A percentile compares a stretch with the other conserved stretches of the same genome.
Evolutionary conservation across 2,888 invertebrate species (phyloP).

Genomic region (Ophraella communa): DNA sequence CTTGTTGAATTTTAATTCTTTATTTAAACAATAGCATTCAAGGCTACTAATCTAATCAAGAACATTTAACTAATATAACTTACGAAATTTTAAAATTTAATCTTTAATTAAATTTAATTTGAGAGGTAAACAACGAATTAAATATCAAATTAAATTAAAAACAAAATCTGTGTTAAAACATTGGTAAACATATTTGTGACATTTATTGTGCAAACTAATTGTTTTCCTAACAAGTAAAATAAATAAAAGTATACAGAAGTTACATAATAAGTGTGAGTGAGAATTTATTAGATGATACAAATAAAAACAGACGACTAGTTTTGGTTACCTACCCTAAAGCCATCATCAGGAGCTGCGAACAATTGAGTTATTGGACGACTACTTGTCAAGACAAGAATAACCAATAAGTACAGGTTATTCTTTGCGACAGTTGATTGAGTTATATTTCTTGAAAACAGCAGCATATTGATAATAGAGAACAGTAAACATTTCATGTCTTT

Average conservation of each 20-base stretch:
- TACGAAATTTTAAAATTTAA: background rate
- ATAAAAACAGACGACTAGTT: background rate
- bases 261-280: background rate
- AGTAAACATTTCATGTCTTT: too few species aligned
- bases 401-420: background rate
- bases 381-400: background rate
- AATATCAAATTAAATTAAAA: too few species aligned
- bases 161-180: too few species aligned
- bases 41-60: constrained; percentile 7
- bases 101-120: background rate
- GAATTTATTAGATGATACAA: background rate
- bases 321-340: background rate
- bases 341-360: background rate
- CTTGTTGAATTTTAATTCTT: constrained; percentile 16
- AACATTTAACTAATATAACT: background rate
- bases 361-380: background rate
- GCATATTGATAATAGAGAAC: too few species aligned
- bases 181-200: too few species aligned
- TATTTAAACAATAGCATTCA: constrained; percentile 18
- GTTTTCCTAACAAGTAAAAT: too few species aligned
- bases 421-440: too few species aligned
- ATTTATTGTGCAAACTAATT: too few species aligned
- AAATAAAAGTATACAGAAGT: too few species aligned
- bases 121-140: background rate
- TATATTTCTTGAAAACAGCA: too few species aligned